Conservation (phyloP, 1,140 invertebrate genomes). For the Dendroctonus valens region DNA sequence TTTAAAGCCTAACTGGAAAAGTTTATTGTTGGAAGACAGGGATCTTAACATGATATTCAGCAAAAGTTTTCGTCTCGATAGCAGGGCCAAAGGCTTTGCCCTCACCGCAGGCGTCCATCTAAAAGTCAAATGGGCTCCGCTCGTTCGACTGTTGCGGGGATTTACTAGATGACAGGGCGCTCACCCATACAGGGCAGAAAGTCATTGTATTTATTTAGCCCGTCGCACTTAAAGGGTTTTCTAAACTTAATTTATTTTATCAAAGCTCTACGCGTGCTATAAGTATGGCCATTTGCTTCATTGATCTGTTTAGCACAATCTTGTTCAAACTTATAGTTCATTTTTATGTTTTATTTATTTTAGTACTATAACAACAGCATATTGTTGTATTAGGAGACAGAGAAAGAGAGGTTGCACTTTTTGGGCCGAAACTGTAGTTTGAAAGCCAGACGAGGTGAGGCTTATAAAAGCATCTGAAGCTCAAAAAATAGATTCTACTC, state of each 20-base stretch:
- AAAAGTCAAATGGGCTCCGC: constrained; percentile 44
- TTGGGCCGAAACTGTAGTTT: too few relatives aligned
- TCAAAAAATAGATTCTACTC: too few relatives aligned
- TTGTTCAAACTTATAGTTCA: too few relatives aligned
- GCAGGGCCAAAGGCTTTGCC: constrained; percentile 14
- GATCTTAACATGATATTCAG: constrained; percentile 14
- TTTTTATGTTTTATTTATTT: too few relatives aligned
- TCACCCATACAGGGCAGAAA: constrained; percentile 20
- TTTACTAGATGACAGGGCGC: constrained; percentile 31
- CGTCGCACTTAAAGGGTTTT: constrained; percentile 17
- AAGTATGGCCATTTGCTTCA: too few relatives aligned
- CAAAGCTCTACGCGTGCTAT: not conserved
- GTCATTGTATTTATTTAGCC: constrained; percentile 33
- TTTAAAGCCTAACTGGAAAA: not conserved
- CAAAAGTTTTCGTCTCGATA: constrained; percentile 12
- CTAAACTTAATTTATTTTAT: constrained; percentile 15
- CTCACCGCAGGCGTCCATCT: constrained; percentile 40
- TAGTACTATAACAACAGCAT: too few relatives aligned
- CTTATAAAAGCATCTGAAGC: too few relatives aligned
- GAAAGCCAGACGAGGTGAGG: too few relatives aligned
- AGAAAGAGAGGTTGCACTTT: too few relatives aligned
- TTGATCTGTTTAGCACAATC: too few relatives aligned
- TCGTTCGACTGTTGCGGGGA: constrained; percentile 35
- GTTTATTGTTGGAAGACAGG: constrained; percentile 1
- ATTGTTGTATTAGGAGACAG: too few relatives aligned